Conservation (phyloP, 2,797 vertebrate genomes). For the Chloroceryle inda region DNA sequence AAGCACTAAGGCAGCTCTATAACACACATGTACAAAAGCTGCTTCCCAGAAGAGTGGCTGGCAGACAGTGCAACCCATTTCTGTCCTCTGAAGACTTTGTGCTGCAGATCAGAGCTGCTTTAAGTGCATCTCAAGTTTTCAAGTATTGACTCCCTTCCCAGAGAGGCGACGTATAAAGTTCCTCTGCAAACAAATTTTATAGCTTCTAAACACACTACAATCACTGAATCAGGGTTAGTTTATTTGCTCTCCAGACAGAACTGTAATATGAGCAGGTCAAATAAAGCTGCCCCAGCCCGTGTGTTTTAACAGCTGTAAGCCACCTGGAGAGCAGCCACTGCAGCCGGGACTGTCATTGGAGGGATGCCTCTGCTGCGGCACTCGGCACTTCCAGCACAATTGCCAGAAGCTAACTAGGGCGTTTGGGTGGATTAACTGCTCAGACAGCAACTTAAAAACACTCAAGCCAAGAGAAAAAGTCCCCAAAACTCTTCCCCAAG, state of each 20-base stretch:
- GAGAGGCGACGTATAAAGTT: not conserved
- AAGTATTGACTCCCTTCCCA: not conserved
- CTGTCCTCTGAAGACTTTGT: not conserved
- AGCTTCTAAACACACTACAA: not conserved
- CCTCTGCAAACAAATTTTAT: not conserved
- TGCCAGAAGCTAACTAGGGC: not conserved
- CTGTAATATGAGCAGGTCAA: not conserved
- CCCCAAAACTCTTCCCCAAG: not conserved
- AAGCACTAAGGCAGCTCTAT: not conserved
- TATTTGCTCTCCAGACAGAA: conserved; percentile 19
- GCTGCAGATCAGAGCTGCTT: not conserved
- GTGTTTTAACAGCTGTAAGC: conserved; percentile 46
- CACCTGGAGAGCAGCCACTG: not conserved
- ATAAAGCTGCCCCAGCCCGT: not conserved
- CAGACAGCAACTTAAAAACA: not conserved
- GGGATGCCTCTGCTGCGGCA: rapidly evolving
- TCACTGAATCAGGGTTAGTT: not conserved
- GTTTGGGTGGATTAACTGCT: not conserved
- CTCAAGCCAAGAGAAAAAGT: not conserved
- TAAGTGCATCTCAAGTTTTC: not conserved
- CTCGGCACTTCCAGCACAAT: not conserved
- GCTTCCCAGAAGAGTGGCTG: not conserved
- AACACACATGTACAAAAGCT: not conserved
- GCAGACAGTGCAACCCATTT: not conserved
- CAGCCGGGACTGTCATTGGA: not conserved